Conservation (phyloP, 2,888 invertebrate species). For the Coleophora flavipennella region DNA sequence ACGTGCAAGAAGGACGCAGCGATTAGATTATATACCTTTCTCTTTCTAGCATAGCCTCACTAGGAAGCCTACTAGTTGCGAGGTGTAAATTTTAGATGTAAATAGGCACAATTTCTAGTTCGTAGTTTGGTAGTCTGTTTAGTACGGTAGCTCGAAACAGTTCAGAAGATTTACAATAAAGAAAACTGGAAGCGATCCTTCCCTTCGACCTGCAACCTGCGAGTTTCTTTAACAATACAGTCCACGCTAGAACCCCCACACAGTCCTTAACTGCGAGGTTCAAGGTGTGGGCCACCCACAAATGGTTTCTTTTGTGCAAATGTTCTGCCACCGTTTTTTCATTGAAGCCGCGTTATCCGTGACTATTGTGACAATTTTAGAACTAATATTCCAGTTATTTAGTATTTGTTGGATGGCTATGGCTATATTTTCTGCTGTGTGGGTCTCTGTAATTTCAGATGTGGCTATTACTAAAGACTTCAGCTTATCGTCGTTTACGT, state of each 20-base stretch:
- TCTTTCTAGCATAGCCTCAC: slow-evolving; percentile 5
- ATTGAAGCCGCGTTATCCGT: slow-evolving; percentile 20
- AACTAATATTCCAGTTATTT: slow-evolving; percentile 12
- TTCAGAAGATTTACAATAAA: no score
- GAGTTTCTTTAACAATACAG: no score
- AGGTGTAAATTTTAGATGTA: slow-evolving; percentile 8
- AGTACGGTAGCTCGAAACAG: no score
- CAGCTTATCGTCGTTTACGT: slow-evolving; percentile 3
- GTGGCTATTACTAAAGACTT: slow-evolving; percentile 10
- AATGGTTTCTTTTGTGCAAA: slow-evolving; percentile 16
- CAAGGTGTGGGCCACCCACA: slow-evolving; percentile 19
- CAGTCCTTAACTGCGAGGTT: slow-evolving; percentile 20
- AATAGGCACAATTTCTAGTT: slow-evolving; percentile 13
- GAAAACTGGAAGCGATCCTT: no score
- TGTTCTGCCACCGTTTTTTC: slow-evolving; percentile 17
- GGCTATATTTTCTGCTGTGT: slow-evolving; percentile 12
- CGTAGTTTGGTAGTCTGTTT: no score
- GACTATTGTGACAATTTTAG: slow-evolving; percentile 15
- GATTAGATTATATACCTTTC: slow-evolving; percentile 22
- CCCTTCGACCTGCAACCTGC: no score
- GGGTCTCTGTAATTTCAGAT: slow-evolving; percentile 9
- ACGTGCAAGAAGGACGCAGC: no score
- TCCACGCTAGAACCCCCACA: no score
- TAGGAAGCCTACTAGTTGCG: no score
- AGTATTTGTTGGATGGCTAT: slow-evolving; percentile 10